Percentiles rank a stretch among this genome's conserved stretches.
Evolutionary conservation across 2,113 vertebrate genomes (phyloP).

Genomic region (Platichthys stellatus): DNA sequence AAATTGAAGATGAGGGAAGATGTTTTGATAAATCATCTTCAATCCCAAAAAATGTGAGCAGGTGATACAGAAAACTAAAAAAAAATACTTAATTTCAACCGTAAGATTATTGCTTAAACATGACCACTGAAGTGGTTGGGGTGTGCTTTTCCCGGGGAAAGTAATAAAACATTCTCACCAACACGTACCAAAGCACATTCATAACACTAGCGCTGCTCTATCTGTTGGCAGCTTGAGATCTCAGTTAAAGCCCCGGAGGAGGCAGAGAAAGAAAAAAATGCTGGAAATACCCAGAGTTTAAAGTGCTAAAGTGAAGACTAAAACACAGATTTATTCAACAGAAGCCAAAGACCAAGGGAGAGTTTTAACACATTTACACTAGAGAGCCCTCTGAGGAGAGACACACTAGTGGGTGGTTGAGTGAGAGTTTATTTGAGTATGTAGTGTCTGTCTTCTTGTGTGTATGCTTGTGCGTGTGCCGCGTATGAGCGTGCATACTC

Average conservation of each 20-base stretch:
- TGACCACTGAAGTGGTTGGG: conserved; percentile 2
- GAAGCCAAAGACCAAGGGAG: conserved; percentile 84
- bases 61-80: conserved; percentile 24
- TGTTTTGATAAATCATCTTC: conserved; percentile 17
- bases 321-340: conserved; percentile 86
- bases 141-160: conserved; percentile 23
- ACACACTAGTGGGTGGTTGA: conserved; percentile 74
- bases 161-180: conserved; percentile 63
- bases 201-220: conserved; percentile 64
- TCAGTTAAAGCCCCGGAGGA: conserved; percentile 74
- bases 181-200: conserved; percentile 33
- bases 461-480: conserved; percentile 13
- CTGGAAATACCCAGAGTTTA: conserved; percentile 81
- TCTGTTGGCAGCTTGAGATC: conserved; percentile 78
- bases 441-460: conserved; percentile 56
- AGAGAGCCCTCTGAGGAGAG: conserved; percentile 78
- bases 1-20: not conserved
- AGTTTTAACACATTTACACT: conserved; percentile 84
- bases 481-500: conserved; percentile 42
- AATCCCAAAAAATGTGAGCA: not conserved
- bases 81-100: conserved; percentile 16
- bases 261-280: conserved; percentile 59
- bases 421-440: conserved; percentile 74
- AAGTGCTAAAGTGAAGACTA: conserved; percentile 82
- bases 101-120: conserved; percentile 18